phyloP scores from a whole-genome alignment of 2,113 vertebrate genomes.

The Elephantulus edwardii region DNA sequence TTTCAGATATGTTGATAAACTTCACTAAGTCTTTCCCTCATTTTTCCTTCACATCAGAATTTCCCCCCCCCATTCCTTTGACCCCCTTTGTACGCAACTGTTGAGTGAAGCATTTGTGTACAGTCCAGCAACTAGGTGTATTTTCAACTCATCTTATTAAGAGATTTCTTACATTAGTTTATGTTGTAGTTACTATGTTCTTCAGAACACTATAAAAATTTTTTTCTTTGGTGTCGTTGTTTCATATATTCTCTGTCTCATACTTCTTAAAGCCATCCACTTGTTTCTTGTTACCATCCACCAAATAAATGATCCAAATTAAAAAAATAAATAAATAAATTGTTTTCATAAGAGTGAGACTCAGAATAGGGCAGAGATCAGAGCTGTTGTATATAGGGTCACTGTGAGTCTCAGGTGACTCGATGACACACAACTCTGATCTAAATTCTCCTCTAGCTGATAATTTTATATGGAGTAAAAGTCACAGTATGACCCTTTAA shows the following conservation, averaged over 20 bases:
- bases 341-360: too few species aligned
- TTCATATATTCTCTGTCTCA: too few species aligned
- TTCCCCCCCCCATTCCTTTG: too few species aligned
- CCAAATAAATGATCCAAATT: too few species aligned
- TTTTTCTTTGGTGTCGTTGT: too few species aligned
- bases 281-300: too few species aligned
- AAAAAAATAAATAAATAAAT: too few species aligned
- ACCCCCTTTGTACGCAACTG: not conserved
- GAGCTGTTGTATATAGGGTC: too few species aligned
- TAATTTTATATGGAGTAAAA: not conserved
- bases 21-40: slow-evolving; percentile 4
- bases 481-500: not conserved
- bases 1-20: slow-evolving; percentile 1
- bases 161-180: slow-evolving; percentile 21
- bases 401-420: too few species aligned
- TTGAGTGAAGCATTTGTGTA: not conserved
- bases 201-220: too few species aligned
- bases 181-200: not conserved
- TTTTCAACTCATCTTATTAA: not conserved
- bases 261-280: too few species aligned
- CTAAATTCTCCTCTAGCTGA: not conserved
- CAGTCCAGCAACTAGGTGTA: not conserved
- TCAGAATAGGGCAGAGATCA: too few species aligned
- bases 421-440: not conserved
- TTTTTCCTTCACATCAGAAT: not conserved